Evolutionary conservation across 2,888 invertebrate genomes (phyloP).

Genomic region (Agrotis puta): DNA sequence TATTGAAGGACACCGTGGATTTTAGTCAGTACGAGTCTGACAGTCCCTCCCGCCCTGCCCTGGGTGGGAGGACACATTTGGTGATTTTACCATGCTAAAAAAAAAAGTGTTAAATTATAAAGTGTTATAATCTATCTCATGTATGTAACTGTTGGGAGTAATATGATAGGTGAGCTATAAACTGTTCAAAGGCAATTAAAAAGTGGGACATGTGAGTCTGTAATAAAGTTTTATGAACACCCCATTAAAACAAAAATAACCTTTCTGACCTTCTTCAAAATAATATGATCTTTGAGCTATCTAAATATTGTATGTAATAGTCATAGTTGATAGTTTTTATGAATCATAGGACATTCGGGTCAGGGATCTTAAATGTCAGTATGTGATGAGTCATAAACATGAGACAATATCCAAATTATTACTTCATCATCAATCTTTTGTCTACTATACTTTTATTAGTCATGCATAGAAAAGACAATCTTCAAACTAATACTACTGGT

Average conservation of each 20-base stretch:
- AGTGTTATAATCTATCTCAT: conserved; percentile 2
- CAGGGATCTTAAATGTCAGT: conserved; percentile 46
- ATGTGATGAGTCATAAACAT: conserved; percentile 37
- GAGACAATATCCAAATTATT: conserved; percentile 3
- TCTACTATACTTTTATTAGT: neutral
- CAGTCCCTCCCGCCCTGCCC: too few species aligned
- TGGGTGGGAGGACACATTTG: too few species aligned
- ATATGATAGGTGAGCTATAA: conserved; percentile 26
- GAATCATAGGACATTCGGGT: conserved; percentile 50
- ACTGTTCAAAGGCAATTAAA: conserved; percentile 16
- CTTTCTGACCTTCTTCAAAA: conserved; percentile 10
- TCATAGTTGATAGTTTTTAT: conserved; percentile 34
- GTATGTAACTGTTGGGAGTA: conserved; percentile 15
- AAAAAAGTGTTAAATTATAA: too few species aligned
- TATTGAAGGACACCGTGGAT: too few species aligned
- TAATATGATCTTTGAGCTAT: neutral
- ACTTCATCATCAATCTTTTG: neutral
- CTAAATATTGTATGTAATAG: conserved; percentile 24
- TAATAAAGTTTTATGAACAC: neutral
- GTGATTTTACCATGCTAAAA: too few species aligned
- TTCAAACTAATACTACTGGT: neutral
- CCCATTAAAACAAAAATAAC: neutral
- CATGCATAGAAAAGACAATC: neutral
- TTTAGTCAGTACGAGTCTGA: too few species aligned
- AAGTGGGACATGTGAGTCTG: conserved; percentile 5